Base-by-base conservation (phyloP, 92 coral and sea anemone genomes). In the Paragorgia papillata region DNA sequence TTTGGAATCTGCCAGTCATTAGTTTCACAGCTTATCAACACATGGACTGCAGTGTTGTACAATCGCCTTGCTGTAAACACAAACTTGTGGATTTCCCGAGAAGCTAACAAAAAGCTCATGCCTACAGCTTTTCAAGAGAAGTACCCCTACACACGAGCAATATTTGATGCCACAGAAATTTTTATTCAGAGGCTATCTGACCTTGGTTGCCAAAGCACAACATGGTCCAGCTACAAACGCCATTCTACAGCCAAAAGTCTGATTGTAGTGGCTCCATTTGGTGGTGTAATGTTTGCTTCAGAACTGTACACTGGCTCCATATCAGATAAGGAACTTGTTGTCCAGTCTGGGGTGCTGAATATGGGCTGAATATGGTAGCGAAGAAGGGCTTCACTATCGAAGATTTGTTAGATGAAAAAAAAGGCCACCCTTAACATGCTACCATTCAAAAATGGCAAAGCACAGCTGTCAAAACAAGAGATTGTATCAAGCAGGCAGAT, bases 91-190 rank as follows among this genome's bases (percentile, higher is more conserved):
- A n/a, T 85, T 85, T 66, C 89, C 85, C 66, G 43, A 64, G 85
- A 80, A 34, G 81, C 75, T 80, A 85, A 64, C 0, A 64, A 80
- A 26, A 39, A 73, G 51, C 89, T 73, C 82, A 70, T 73, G 89
- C 82, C 89, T 34, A 82, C 71, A 74, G 80, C 85, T 24, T 85
- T 85, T 46, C 22, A 9, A 24, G 75, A 85, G 33, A 85, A 73
- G 17, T 85, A 85, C 31, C 39, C 89, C 0, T 39, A 69, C 18
- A 85, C 86, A 26, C 75, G 83, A 3, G 58, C 82, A 24, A 85
- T 85, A 15, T 66, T 80, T 25, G 86, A 81, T 85, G 86, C 83
- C 41, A 85, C 88, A 14, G 88, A 79, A 74, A 73, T 81, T 0
- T 80, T 55, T 24, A 80, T 81, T 13, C 81, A 81, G 54, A 81